Evolutionary conservation across 1,140 invertebrate species (phyloP), one percentile per base, ranked within the genome.

Genomic region (Zaprionus tsacasi): DNA sequence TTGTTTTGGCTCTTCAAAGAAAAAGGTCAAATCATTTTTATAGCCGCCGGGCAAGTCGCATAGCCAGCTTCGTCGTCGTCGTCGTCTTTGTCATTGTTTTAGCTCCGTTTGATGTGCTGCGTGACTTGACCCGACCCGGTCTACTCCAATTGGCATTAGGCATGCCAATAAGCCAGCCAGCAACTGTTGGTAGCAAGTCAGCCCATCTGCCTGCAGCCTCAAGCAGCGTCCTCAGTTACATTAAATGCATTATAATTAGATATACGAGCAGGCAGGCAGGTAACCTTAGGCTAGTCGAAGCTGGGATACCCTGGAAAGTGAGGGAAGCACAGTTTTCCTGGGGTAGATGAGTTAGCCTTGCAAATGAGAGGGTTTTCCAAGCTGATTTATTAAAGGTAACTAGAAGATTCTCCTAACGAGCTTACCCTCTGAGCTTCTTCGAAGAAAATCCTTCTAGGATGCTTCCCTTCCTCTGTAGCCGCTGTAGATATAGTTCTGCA

Each of bases 21-120:
- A 70, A 75, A 76, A 72, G 70, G 70, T 72, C 74, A 72, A 72
- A 76, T 76, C 61, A 72, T 72, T 76, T 76, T 76, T 61, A 72
- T 40, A 21, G 56, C 69, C 35, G 12, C 6, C 52, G 50, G 68
- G 35, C 27, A 50, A 50, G 45, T 50, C 45, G 17, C 45, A 1
- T n/a, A n/a, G n/a, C n/a, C n/a, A n/a, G n/a, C n/a, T n/a, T n/a
- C n/a, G n/a, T n/a, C 3, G 25, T 35, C 13, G n/a, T n/a, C 21
- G 5, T n/a, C 25, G 25, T 50, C 58, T 27, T 30, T 33, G 55
- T 66, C 56, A 73, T 60, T 57, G 58, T 70, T 69, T 45, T 10
- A 48, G 40, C 68, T 38, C 63, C 30, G 48, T 60, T 63, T 52
- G 33, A 60, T 60, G 66, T 50, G 52, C 52, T 66, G 54, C 52